Conservation (phyloP, 2,113 vertebrate genomes). For the Motacilla tschutschensis region DNA sequence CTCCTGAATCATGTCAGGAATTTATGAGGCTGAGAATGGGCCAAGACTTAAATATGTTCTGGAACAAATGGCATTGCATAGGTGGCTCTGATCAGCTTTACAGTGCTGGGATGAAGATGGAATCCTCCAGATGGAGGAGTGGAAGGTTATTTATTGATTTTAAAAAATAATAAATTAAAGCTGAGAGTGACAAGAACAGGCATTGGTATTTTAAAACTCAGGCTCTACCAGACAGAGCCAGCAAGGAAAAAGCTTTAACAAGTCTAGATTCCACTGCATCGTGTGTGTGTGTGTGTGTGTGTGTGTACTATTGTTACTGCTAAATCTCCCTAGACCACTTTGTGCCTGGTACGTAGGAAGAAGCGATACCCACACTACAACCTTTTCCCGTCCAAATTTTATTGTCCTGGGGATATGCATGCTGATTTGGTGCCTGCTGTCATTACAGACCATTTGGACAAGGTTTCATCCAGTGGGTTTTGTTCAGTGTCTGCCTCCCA, state of each 20-base stretch:
- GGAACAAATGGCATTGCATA: constrained; percentile 40
- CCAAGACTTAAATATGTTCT: constrained; percentile 51
- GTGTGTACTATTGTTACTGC: background rate
- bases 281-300: background rate
- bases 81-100: constrained; percentile 49
- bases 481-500: background rate
- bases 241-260: constrained; percentile 14
- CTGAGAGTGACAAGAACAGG: constrained; percentile 37
- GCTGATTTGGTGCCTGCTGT: accelerated
- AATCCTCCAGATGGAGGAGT: constrained; percentile 41
- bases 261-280: background rate
- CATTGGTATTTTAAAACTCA: constrained; percentile 28
- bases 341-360: background rate
- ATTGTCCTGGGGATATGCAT: background rate
- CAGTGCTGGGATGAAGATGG: constrained; percentile 30
- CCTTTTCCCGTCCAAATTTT: background rate
- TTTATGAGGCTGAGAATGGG: constrained; percentile 40
- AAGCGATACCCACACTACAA: background rate
- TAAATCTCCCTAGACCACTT: background rate
- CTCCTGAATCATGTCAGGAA: constrained; percentile 59
- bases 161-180: constrained; percentile 22
- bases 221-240: background rate
- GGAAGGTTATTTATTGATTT: constrained; percentile 44
- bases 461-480: background rate
- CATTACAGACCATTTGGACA: background rate